Base-by-base conservation (phyloP, 2,888 invertebrate genomes). In the Biston stratarius region DNA sequence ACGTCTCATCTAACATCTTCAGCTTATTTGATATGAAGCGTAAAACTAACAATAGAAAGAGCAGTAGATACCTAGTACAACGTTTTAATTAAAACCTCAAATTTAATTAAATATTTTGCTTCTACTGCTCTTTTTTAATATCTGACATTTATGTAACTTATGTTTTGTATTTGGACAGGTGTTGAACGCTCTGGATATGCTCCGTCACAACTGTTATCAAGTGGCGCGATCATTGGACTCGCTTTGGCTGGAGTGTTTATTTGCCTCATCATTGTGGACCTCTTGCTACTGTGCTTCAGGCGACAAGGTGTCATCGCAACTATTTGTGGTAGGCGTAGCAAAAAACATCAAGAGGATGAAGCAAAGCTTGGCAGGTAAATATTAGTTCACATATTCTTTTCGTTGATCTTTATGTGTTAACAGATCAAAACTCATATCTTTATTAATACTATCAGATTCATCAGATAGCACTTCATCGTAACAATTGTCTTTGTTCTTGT, bases 301-400 rank as follows among this genome's bases (percentile, higher is more conserved):
- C 89, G 95, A 62, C 94, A 96, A 82, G 96, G 96, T 51, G 95
- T 96, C 42, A 94, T 96, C 79, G 96, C 96, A n/a, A 91, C 95
- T 42, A 90, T 96, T 77, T 96, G 96, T 78, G 95, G 96, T n/a
- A 92, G 95, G 74, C 95, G 95, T 45, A 94, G 95, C 57, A 96
- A 96, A 86, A 95, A 96, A 65, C 95, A 96, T 67, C 96, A 97
- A 75, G 97, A 97, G 74, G 97, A 97, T 67, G 97, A 97, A 89
- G 95, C 97, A 0, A 97, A 97, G 88, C 92, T 97, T 69, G 97
- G 97, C 95, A 97, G 97, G 97, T 97, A 95, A 94, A 80, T 66
- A 69, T 62, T 63, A 33, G 38, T 9, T 56, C 24, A 11, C 12
- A 0, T 9, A 1, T 44, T 5, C 0, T 42, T 33, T 11, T 42